Conservation (phyloP, 2,797 vertebrate species). For the Enteromius radiatus region DNA sequence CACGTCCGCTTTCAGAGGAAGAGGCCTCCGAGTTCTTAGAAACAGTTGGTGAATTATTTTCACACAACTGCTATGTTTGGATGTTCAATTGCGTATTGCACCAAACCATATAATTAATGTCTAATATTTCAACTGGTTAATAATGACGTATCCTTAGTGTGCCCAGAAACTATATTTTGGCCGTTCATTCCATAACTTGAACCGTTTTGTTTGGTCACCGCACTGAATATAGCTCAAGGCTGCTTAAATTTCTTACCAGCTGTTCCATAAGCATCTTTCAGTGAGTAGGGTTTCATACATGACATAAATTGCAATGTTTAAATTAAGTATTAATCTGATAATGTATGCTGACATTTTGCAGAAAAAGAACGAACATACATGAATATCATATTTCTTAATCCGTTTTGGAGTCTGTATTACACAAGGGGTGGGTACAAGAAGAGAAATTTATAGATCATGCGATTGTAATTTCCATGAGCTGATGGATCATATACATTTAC, state of each 20-base stretch:
- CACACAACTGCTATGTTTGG: neutral
- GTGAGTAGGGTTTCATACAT: neutral
- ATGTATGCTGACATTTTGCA: neutral
- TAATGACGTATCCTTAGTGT: neutral
- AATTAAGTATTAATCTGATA: neutral
- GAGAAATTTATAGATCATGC: neutral
- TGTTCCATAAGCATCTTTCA: slow-evolving; percentile 13
- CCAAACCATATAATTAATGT: neutral
- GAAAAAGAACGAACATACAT: slow-evolving; percentile 17
- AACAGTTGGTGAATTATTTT: neutral
- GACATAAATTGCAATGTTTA: neutral
- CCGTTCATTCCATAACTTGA: neutral
- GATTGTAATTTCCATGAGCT: neutral
- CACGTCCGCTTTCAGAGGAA: slow-evolving; percentile 28
- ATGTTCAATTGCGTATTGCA: neutral
- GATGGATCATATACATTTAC: neutral
- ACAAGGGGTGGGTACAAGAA: neutral
- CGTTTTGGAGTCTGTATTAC: slow-evolving; percentile 13
- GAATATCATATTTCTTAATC: slow-evolving; percentile 20
- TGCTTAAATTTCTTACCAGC: slow-evolving; percentile 21
- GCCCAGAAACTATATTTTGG: neutral
- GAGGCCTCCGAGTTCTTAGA: slow-evolving; percentile 14
- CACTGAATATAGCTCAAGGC: slow-evolving; percentile 17
- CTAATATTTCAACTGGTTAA: neutral
- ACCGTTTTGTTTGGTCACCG: slow-evolving; percentile 4